phyloP scores from a whole-genome alignment of 2,113 vertebrate species.

The Psilopsiagon aurifrons region DNA sequence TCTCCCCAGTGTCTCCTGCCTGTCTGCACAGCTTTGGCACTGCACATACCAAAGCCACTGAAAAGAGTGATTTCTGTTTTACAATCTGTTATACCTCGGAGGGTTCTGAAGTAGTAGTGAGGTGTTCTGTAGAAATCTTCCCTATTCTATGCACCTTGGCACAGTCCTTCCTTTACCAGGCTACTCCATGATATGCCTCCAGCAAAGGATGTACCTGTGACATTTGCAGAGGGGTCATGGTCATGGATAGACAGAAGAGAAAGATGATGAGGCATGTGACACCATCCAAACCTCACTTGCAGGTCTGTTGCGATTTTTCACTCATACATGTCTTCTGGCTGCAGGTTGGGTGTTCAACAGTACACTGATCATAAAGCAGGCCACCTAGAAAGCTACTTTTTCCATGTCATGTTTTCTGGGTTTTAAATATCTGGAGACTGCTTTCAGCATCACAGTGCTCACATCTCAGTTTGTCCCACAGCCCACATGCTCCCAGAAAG shows the following conservation, averaged over 20 bases:
- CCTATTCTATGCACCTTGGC: background rate
- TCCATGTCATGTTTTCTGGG: background rate
- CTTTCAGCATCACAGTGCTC: background rate
- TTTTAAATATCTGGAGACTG: background rate
- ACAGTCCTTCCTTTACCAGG: background rate
- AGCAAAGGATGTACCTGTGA: background rate
- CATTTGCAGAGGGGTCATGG: background rate
- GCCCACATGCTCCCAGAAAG: background rate
- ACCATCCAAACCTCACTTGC: background rate
- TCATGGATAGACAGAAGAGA: background rate
- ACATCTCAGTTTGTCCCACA: background rate
- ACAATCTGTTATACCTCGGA: background rate
- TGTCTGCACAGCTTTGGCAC: background rate
- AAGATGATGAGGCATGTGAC: accelerated
- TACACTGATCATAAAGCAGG: background rate
- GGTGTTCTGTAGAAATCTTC: background rate
- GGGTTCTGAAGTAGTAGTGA: background rate
- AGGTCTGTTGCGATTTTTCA: background rate
- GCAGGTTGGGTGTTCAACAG: background rate
- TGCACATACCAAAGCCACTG: background rate
- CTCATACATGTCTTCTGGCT: background rate
- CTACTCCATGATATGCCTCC: accelerated
- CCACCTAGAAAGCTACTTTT: background rate
- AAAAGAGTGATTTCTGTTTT: background rate
- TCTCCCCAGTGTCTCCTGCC: background rate